Percentiles rank a stretch among this genome's conserved stretches.
phyloP scores from a whole-genome alignment of 2,888 invertebrate species.

The Drosophila infuscata region DNA sequence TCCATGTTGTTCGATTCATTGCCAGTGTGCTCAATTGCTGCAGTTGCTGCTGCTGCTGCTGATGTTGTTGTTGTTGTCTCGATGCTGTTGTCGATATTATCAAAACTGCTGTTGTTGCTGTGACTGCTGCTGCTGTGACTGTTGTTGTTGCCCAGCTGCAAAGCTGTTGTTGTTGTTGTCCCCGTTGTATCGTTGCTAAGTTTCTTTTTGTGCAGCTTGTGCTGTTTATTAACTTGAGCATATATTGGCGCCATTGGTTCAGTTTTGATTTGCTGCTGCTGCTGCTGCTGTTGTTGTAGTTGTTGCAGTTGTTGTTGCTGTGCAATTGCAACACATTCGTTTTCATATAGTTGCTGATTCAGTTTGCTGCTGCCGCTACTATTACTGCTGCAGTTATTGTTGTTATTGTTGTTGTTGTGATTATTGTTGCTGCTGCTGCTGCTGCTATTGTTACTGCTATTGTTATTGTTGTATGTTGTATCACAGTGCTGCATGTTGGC shows the following conservation, averaged over 20 bases:
- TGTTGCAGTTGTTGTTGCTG: conserved; percentile 52
- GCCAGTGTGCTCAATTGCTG: conserved; percentile 24
- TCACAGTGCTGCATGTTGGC: conserved; percentile 53
- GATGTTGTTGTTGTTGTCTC: conserved; percentile 5
- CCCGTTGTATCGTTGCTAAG: conserved; percentile 30
- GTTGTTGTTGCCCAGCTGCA: conserved; percentile 51
- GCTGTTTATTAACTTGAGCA: conserved; percentile 85
- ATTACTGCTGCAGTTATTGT: conserved; percentile 3
- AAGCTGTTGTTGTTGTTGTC: conserved; percentile 4
- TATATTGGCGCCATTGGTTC: conserved; percentile 77
- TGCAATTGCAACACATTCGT: conserved; percentile 78
- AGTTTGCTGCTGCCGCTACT: conserved; percentile 49
- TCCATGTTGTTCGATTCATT: conserved; percentile 28
- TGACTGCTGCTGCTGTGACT: conserved; percentile 47
- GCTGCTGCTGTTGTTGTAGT: conserved; percentile 32
- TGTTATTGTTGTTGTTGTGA: conserved; percentile 39
- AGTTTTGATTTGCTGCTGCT: conserved; percentile 20
- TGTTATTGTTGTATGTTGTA: conserved; percentile 48
- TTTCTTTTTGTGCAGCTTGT: conserved; percentile 84
- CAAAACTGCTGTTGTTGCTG: conserved; percentile 66
- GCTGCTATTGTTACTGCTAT: conserved; percentile 34
- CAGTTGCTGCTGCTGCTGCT: conserved; percentile 9
- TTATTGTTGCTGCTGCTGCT: conserved; percentile 37
- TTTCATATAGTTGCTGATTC: conserved; percentile 82
- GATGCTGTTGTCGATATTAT: conserved; percentile 52